Conservation (phyloP, 2,888 invertebrate species). For the Drosophila colorata region DNA sequence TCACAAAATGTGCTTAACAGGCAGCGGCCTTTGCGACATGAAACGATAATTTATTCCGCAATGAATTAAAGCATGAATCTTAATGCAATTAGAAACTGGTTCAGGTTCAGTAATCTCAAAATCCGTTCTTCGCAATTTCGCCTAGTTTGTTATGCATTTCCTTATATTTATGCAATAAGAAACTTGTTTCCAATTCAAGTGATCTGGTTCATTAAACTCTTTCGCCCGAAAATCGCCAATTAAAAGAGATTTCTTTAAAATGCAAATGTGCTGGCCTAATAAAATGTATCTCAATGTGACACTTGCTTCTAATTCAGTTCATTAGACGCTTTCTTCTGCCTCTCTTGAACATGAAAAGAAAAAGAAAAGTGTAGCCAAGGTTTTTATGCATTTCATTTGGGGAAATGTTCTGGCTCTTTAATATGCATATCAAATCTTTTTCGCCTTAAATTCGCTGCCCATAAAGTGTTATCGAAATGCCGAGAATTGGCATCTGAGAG, state of each 20-base stretch:
- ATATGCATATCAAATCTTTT: constrained; percentile 1
- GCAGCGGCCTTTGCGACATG: not conserved
- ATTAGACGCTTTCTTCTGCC: not conserved
- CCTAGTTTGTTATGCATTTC: not conserved
- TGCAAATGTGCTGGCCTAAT: constrained; percentile 1
- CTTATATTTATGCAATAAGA: constrained; percentile 26
- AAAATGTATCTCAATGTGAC: not conserved
- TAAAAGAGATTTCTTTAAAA: not conserved
- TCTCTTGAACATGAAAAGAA: not conserved
- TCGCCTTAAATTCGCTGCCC: not conserved
- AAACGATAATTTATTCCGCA: not conserved
- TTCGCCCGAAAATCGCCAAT: constrained; percentile 17
- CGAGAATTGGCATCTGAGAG: constrained; percentile 28
- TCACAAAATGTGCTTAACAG: not conserved
- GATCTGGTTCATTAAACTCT: constrained; percentile 20
- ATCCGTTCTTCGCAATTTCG: too few species aligned
- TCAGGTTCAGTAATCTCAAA: not conserved
- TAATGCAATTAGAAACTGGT: constrained; percentile 28
- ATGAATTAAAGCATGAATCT: constrained; percentile 14
- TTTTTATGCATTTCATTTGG: not conserved
- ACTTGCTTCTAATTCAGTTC: constrained; percentile 4
- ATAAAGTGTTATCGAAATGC: constrained; percentile 3
- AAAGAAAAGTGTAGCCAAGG: not conserved
- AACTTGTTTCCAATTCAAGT: constrained; percentile 33
- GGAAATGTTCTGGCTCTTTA: not conserved